Conservation (phyloP, 2,113 vertebrate genomes). For the Lates calcarifer region DNA sequence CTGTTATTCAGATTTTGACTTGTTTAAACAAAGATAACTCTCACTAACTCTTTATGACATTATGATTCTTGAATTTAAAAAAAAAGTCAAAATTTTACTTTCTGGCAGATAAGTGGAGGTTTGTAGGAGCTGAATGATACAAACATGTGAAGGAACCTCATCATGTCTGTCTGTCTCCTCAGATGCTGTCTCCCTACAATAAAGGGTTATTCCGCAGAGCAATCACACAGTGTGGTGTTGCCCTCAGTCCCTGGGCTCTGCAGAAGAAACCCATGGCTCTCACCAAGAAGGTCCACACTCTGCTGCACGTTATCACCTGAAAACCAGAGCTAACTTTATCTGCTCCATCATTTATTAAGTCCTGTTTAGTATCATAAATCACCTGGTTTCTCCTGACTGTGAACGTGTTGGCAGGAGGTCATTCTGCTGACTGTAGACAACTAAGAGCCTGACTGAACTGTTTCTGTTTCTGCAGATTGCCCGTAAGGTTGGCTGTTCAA, state of each 20-base stretch:
- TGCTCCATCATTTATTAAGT: too few relatives aligned
- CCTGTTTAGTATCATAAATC: too few relatives aligned
- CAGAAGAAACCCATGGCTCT: slow-evolving; percentile 85
- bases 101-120: too few relatives aligned
- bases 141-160: too few relatives aligned
- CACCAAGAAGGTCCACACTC: slow-evolving; percentile 81
- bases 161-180: neutral
- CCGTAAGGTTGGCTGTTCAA: slow-evolving; percentile 83
- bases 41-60: too few relatives aligned
- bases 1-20: too few relatives aligned
- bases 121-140: too few relatives aligned
- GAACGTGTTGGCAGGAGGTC: neutral
- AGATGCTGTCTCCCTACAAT: slow-evolving; percentile 89
- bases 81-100: too few relatives aligned
- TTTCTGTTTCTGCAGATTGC: slow-evolving; percentile 59
- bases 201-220: slow-evolving; percentile 88
- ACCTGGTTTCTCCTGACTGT: neutral
- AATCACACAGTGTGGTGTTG: slow-evolving; percentile 88
- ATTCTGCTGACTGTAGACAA: too few relatives aligned
- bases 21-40: too few relatives aligned
- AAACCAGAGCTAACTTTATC: too few relatives aligned
- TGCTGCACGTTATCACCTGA: neutral
- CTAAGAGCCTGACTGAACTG: neutral
- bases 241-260: slow-evolving; percentile 86
- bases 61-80: too few relatives aligned